Conservation (phyloP, 1,140 invertebrate genomes). For the Bursaphelenchus mucronatus region DNA sequence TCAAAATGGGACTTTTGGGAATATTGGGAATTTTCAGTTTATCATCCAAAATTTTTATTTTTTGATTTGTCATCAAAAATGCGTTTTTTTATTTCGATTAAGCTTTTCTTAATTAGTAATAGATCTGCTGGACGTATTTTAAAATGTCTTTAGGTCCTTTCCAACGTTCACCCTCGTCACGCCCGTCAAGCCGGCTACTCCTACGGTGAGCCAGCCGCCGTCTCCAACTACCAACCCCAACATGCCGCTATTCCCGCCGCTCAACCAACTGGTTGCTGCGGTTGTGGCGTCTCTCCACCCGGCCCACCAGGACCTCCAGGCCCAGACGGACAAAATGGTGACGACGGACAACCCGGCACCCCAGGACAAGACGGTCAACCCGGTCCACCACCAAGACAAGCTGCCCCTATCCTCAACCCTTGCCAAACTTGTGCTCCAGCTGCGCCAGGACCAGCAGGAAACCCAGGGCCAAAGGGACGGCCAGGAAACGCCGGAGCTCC, state of each 20-base stretch:
- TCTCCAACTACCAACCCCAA: slow-evolving; percentile 16
- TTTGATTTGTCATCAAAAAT: neutral
- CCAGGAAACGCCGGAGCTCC: slow-evolving; percentile 35
- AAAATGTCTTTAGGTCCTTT: slow-evolving; percentile 14
- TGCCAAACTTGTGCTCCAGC: slow-evolving; percentile 30
- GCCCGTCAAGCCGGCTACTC: slow-evolving; percentile 33
- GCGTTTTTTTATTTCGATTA: neutral
- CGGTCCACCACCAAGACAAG: slow-evolving; percentile 14
- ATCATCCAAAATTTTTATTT: neutral
- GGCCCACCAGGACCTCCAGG: slow-evolving; percentile 43
- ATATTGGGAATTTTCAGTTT: no score
- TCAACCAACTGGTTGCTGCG: slow-evolving; percentile 29
- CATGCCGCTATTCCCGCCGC: neutral
- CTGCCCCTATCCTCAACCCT: slow-evolving; percentile 15
- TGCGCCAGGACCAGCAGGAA: slow-evolving; percentile 33
- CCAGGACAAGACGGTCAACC: slow-evolving; percentile 11
- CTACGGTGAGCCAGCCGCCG: neutral
- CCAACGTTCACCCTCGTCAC: slow-evolving; percentile 32
- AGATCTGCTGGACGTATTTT: neutral
- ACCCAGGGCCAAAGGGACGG: slow-evolving; percentile 22
- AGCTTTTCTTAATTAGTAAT: neutral
- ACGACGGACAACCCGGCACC: slow-evolving; percentile 21
- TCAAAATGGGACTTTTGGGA: slow-evolving; percentile 5
- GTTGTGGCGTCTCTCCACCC: slow-evolving; percentile 38
- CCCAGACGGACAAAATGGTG: slow-evolving; percentile 30